Percentiles rank a stretch among this genome's conserved stretches.
These are phyloP conservation scores for Ochropleura plecta DNA, from an alignment of 2,888 invertebrate genomes.

Conservation along the genomic window DNA sequence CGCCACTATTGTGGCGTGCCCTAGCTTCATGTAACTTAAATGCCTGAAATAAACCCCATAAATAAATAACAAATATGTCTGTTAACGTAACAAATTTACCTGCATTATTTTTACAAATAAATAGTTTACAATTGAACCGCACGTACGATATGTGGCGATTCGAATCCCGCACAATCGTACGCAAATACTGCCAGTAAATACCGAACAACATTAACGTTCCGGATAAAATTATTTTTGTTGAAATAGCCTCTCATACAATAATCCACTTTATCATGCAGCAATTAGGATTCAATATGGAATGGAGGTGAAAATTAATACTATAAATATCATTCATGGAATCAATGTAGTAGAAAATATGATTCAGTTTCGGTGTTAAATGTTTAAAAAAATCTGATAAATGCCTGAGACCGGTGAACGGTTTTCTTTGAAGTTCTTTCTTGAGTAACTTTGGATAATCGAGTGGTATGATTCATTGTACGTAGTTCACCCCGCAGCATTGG, in stretches of 20 bases:
- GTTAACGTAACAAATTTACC: slow-evolving; percentile 22
- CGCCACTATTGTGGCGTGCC: not conserved
- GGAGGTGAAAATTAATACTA: slow-evolving; percentile 7
- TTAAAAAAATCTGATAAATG: slow-evolving; percentile 45
- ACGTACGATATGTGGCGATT: slow-evolving; percentile 56
- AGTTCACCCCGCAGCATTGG: not conserved
- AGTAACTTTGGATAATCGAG: slow-evolving; percentile 22
- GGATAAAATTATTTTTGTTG: slow-evolving; percentile 66
- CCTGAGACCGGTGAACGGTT: slow-evolving; percentile 24
- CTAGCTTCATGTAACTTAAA: not conserved
- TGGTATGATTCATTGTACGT: slow-evolving; percentile 4
- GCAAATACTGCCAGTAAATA: slow-evolving; percentile 61
- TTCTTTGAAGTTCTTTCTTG: slow-evolving; percentile 28
- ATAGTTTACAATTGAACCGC: slow-evolving; percentile 51
- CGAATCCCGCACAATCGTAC: slow-evolving; percentile 57
- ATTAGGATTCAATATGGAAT: slow-evolving; percentile 26
- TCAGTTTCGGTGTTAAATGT: slow-evolving; percentile 48
- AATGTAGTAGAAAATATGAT: slow-evolving; percentile 65
- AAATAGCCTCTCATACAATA: slow-evolving; percentile 30
- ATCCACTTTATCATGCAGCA: not conserved
- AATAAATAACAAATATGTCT: not conserved
- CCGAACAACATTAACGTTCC: slow-evolving; percentile 60
- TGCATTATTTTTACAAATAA: slow-evolving; percentile 54
- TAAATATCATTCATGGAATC: slow-evolving; percentile 59
- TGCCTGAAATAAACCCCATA: not conserved